Conservation (phyloP, 1,140 invertebrate species). For the Papilio machaon region DNA sequence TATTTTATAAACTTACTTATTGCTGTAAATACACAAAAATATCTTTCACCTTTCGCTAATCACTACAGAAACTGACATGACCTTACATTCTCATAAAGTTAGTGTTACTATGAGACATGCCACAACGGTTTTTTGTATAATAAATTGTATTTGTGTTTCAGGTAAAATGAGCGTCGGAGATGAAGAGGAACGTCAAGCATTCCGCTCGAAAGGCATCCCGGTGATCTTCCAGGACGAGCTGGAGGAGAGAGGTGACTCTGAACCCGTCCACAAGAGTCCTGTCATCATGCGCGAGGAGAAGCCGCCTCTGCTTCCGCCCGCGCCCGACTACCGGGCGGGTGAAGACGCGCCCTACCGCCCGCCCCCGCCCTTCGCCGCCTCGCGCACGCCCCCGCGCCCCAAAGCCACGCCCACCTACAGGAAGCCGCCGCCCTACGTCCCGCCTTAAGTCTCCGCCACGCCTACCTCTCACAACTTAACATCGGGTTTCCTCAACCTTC, state of each 20-base stretch:
- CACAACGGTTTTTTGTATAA: too few relatives aligned
- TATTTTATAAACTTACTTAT: too few relatives aligned
- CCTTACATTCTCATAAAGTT: too few relatives aligned
- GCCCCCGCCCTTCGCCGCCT: constrained; percentile 90
- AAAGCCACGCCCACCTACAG: constrained; percentile 93
- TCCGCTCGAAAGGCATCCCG: constrained; percentile 95
- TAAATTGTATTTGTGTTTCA: constrained; percentile 41
- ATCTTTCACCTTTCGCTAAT: too few relatives aligned
- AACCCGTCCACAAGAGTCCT: constrained; percentile 93
- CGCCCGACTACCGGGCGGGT: constrained; percentile 81
- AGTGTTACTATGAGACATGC: too few relatives aligned
- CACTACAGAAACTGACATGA: too few relatives aligned
- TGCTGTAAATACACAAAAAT: too few relatives aligned
- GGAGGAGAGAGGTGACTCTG: constrained; percentile 90
- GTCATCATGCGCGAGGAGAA: constrained; percentile 97
- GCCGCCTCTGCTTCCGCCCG: constrained; percentile 90
- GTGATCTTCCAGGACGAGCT: constrained; percentile 97
- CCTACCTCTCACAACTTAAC: not conserved
- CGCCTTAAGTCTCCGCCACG: constrained; percentile 86
- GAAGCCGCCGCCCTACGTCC: constrained; percentile 95
- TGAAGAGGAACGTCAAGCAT: constrained; percentile 90
- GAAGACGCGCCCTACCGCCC: constrained; percentile 87
- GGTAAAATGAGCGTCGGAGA: constrained; percentile 84
- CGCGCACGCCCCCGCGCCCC: constrained; percentile 86
- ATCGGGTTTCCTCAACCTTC: not conserved